These are phyloP conservation scores for Acrossocheilus wenchowensis DNA, from an alignment of 2,797 vertebrate species.

Conservation along the genomic window DNA sequence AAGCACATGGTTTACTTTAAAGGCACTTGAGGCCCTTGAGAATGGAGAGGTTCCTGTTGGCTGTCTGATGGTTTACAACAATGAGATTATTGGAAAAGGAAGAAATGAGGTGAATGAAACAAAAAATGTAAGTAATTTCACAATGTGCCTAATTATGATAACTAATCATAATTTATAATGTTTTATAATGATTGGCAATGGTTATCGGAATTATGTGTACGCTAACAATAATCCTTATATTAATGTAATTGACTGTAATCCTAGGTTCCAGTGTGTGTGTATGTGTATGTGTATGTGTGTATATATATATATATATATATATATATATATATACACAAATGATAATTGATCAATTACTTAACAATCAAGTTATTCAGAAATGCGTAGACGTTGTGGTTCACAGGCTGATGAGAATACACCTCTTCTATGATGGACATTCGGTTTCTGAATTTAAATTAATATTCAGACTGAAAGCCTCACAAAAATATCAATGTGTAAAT, in stretches of 20 bases:
- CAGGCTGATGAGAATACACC: not conserved
- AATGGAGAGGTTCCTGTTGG: conserved; percentile 92
- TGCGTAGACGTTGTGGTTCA: not conserved
- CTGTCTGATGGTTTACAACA: conserved; percentile 88
- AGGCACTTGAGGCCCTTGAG: conserved; percentile 88
- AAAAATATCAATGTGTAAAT: not conserved
- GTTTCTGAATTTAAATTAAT: not conserved
- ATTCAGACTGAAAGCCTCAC: too few relatives aligned
- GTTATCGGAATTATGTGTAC: not conserved
- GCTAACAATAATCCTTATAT: not conserved
- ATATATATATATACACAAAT: not conserved
- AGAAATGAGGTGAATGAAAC: conserved; percentile 94
- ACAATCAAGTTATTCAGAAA: not conserved
- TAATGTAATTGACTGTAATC: not conserved
- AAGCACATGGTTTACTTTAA: conserved; percentile 10
- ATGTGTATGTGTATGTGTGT: too few relatives aligned
- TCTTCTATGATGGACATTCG: not conserved
- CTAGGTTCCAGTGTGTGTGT: not conserved
- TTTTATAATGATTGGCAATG: not conserved
- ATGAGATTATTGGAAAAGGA: conserved; percentile 84
- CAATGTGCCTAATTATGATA: not conserved
- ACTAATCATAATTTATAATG: not conserved
- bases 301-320: too few relatives aligned
- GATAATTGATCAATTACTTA: not conserved
- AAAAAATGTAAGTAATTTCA: conserved; percentile 86